Evolutionary conservation across 2,888 invertebrate species (phyloP).

Genomic region (Philhelius pedissequus): DNA sequence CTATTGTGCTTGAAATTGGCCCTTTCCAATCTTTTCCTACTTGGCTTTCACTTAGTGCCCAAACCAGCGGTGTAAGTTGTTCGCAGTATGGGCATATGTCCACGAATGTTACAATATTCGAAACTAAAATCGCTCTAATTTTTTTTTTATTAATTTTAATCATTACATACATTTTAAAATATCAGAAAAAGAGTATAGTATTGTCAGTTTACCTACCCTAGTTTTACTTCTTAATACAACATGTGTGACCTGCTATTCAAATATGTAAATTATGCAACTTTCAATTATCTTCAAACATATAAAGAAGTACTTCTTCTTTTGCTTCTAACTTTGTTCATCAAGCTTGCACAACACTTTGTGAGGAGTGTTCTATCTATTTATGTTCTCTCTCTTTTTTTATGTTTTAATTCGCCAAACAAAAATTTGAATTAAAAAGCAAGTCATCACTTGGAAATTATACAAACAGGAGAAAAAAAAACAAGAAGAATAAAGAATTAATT

Average conservation of each 20-base stretch:
- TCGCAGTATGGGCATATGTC: too few relatives aligned
- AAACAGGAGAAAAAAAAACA: neutral
- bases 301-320: neutral
- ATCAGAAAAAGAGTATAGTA: neutral
- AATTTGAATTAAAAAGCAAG: neutral
- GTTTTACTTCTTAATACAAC: neutral
- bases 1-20: too few relatives aligned
- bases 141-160: too few relatives aligned
- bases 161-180: neutral
- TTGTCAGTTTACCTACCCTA: neutral
- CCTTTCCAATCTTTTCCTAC: too few relatives aligned
- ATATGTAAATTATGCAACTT: neutral
- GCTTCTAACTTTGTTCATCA: neutral
- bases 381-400: neutral
- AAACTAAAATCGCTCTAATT: too few relatives aligned
- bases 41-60: too few relatives aligned
- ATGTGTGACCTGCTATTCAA: neutral
- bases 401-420: neutral
- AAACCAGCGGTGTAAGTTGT: too few relatives aligned
- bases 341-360: neutral
- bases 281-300: neutral
- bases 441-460: neutral
- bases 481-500: neutral
- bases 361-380: neutral
- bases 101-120: too few relatives aligned